Base-by-base conservation (phyloP, 2,888 invertebrate species). In the Cheiracanthium punctorium region DNA sequence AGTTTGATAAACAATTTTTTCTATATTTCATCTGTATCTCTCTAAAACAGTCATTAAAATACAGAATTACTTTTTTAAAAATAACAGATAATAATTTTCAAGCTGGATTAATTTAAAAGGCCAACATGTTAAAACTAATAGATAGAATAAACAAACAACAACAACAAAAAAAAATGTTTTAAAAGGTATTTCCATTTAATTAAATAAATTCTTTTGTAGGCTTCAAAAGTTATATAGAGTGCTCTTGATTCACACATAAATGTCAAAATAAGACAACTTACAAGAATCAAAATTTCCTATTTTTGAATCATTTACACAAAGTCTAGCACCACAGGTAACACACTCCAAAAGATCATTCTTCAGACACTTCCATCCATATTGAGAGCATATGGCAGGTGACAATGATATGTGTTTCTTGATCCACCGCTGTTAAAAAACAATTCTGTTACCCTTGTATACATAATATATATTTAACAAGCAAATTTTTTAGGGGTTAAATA, bases 341-440 rank as follows among this genome's bases (percentile, higher is more conserved):
- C 86, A 86, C 72, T 86, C 71, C 8, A 86, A 41, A 24, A 86
- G 71, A 80, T 75, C 80, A 58, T 69, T 48, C 17, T 75, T 80
- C 0, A 80, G 64, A 29, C 86, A 86, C 17, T 80, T 52, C 86
- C 86, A 86, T 20, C 86, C 86, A 80, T 64, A 80, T 17, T 65
- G 75, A 14, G 86, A 64, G 76, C 86, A 86, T n/a, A 76, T 32
- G 14, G 75, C 29, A 1, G 86, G 86, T n/a, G 86, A 80, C 30
- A 86, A 71, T 24, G 48, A 29, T 0, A 75, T 32, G 12, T 80
- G 86, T 41, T 69, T 65, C 10, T 43, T 32, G 0, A 80, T 69
- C 86, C 86, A 86, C 64, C 75, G 80, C 84, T 84, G 72, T 14
- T 24, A 33, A 58, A 43, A 52, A 48, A 64, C n/a, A 70, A 33